Evolutionary conservation across 2,113 vertebrate genomes (phyloP), one percentile per base, ranked within the genome.

Genomic region (Tonatia bakeri): DNA sequence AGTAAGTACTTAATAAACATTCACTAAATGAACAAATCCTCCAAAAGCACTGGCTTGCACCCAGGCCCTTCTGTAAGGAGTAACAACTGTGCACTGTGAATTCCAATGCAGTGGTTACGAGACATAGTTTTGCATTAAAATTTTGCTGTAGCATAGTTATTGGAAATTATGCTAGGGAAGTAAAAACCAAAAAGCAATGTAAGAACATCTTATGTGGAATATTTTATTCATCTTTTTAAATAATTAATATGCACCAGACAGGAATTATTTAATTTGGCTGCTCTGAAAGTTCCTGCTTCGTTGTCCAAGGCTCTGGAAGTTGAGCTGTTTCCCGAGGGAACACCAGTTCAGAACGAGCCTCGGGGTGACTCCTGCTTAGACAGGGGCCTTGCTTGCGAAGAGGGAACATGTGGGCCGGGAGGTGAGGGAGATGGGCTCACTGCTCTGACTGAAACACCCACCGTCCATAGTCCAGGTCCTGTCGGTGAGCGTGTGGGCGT

Each of bases 211-310:
- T 38, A 4, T 19, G 43, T 28, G 47, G 88, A 50, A 92, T 90
- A 65, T 76, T 65, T 96, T 70, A 90, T 87, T 96, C 70, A 79
- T 73, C 77, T 64, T 82, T 72, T 64, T 36, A 50, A 84, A 93
- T 94, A 96, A 92, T 91, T 80, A 94, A 91, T 76, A 96, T 87
- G 61, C 86, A 69, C 24, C 50, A 86, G 92, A 50, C 19, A 75
- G 72, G 76, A 95, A 81, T 94, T 40, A 80, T 33, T 73, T 94
- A 82, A 86, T 88, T 89, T 80, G 87, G 50, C 50, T 54, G 45
- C 59, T 72, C 56, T 69, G 26, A n/a, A 50, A 70, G 75, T 70
- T 81, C 31, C 86, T 87, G 65, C 26, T 65, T 80, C 64, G 80
- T 86, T 84, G 76, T 81, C 75, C 64, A 67, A 91, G 77, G 59